Conservation (phyloP, 2,113 vertebrate genomes). For the Centropristis striata region DNA sequence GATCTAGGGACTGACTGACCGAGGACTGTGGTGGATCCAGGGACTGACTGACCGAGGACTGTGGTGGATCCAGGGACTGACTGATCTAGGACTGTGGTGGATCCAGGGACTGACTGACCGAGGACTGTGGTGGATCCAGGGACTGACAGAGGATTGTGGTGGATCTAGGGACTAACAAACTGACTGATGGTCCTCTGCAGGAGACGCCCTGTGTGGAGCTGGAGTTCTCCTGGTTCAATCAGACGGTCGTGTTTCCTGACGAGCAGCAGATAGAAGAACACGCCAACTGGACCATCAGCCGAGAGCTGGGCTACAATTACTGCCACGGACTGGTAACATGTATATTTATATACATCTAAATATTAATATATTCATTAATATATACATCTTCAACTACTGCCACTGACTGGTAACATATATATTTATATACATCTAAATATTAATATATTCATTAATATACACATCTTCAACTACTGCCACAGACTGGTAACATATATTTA, state of each 20-base stretch:
- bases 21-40: neutral
- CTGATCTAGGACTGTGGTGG: neutral
- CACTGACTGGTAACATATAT: constrained; percentile 49
- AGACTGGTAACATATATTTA: constrained; percentile 49
- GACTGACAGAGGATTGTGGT: neutral
- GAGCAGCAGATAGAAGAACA: constrained; percentile 86
- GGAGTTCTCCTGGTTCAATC: constrained; percentile 86
- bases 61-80: too few relatives aligned
- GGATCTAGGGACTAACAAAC: neutral
- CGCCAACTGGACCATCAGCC: constrained; percentile 84
- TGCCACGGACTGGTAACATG: constrained; percentile 61
- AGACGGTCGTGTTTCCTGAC: constrained; percentile 82
- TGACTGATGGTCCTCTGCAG: constrained; percentile 43
- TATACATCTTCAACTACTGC: neutral
- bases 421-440: neutral
- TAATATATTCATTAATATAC: too few relatives aligned
- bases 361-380: too few relatives aligned
- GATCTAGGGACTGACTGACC: neutral
- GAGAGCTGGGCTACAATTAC: constrained; percentile 86
- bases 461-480: neutral
- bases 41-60: too few relatives aligned
- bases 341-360: neutral
- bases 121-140: neutral
- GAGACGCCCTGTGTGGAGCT: constrained; percentile 86
- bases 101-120: neutral